phyloP scores from a whole-genome alignment of 2,888 invertebrate genomes.

The Rotaria socialis region DNA sequence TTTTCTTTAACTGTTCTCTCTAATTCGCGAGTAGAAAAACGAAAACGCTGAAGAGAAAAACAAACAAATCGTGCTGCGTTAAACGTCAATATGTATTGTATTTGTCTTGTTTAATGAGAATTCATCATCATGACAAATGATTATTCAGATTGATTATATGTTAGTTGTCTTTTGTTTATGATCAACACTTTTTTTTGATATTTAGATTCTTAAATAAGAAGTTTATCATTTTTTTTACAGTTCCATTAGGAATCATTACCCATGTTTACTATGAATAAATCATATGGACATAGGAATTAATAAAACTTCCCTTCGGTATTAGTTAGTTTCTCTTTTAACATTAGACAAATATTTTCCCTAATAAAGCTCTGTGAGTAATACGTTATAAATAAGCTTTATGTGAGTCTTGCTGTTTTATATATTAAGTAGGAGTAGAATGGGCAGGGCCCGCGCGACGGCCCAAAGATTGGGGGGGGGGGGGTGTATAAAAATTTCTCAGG shows the following conservation, averaged over 20 bases:
- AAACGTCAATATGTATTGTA: slow-evolving; percentile 14
- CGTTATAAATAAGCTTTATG: too few species aligned
- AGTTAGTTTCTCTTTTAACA: too few species aligned
- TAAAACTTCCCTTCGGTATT: too few species aligned
- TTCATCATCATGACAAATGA: background rate
- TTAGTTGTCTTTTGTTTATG: background rate
- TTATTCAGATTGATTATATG: background rate
- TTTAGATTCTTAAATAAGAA: background rate
- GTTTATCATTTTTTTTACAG: background rate
- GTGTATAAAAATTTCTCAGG: too few species aligned
- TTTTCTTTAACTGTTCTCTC: background rate
- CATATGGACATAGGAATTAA: too few species aligned
- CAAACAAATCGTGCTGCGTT: background rate
- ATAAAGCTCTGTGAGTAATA: too few species aligned
- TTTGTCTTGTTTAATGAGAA: background rate
- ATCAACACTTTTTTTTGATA: background rate
- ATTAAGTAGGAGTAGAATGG: too few species aligned
- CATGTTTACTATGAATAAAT: background rate
- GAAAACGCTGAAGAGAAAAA: background rate
- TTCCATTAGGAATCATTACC: background rate
- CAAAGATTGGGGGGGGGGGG: too few species aligned
- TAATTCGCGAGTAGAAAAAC: background rate
- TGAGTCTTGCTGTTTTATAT: too few species aligned
- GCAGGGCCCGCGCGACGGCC: too few species aligned
- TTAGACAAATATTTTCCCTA: too few species aligned